Base-by-base conservation (phyloP, 2,888 invertebrate species). In the Coelinius sp. region DNA sequence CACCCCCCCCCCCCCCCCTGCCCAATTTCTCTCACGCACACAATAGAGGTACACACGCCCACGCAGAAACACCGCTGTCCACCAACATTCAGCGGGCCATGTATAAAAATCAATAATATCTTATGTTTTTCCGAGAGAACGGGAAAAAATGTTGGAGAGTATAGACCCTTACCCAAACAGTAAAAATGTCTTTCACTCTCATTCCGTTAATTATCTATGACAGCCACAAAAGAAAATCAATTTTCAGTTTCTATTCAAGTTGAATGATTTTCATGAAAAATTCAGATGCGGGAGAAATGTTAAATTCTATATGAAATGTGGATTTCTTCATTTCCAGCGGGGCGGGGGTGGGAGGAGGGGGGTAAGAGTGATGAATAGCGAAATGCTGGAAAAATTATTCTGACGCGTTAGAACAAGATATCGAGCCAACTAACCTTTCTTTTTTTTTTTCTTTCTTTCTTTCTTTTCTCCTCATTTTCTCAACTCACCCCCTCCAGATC, bases 41-140 rank as follows among this genome's bases (percentile, higher is more conserved):
- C 71, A 17, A 70, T 52, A n/a, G 62, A 71, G 44, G 75, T 77
- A 70, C 72, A 75, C 78, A 76, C 75, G 59, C 75, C 71, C 77
- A 65, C 66, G 62, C 73, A 70, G 73, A 76, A 78, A 77, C 70
- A 73, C 64, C 62, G 27, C 63, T 71, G 73, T 75, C 75, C 77
- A 78, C 77, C 78, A 78, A 73, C 77, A 74, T 72, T 73, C 72
- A 70, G 75, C 73, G 67, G 72, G 68, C 79, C 82, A 80, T 82
- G 80, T 83, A 84, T 84, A 84, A 85, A 87, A 87, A 87, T 87
- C 87, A 87, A 87, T 87, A 87, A 87, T 84, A 85, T 87, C 87
- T 87, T 84, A 83, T 79, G 85, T 84, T 85, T n/a, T 86, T 86
- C 85, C 82, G 82, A 81, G 84, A 85, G 81, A 80, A 73, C 78